Evolutionary conservation across 1,140 invertebrate species (phyloP).

Genomic region (Conus betulinus): DNA sequence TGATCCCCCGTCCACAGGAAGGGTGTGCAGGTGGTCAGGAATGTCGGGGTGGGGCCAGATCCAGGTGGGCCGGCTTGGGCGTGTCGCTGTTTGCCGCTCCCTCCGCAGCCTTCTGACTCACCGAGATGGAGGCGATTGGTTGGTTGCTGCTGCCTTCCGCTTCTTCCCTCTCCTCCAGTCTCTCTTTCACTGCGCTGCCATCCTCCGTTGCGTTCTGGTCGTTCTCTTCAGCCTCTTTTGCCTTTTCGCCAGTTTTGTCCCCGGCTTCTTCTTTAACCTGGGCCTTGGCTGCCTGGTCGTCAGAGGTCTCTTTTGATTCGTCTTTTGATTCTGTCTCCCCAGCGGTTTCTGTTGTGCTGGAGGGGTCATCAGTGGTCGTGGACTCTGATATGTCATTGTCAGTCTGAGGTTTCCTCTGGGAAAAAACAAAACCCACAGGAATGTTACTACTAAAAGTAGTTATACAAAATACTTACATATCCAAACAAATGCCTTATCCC

Average conservation of each 20-base stretch:
- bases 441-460: too few species aligned
- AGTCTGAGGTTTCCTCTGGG: neutral
- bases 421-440: neutral
- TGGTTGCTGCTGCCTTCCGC: constrained; percentile 38
- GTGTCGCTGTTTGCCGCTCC: constrained; percentile 31
- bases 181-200: neutral
- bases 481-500: too few species aligned
- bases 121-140: constrained; percentile 56
- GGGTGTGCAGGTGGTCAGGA: constrained; percentile 59
- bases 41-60: constrained; percentile 66
- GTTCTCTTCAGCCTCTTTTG: constrained; percentile 27
- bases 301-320: constrained; percentile 27
- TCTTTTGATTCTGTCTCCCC: constrained; percentile 20
- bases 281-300: constrained; percentile 30
- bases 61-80: constrained; percentile 58
- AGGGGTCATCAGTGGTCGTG: constrained; percentile 4
- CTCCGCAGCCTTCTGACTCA: constrained; percentile 29
- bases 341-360: constrained; percentile 14
- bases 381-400: neutral
- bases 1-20: constrained; percentile 61
- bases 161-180: constrained; percentile 41
- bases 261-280: constrained; percentile 15
- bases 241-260: neutral
- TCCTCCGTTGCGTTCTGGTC: constrained; percentile 11
- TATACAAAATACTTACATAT: too few species aligned